phyloP scores from a whole-genome alignment of 2,888 invertebrate species.

The Cremastobaeus sp. region DNA sequence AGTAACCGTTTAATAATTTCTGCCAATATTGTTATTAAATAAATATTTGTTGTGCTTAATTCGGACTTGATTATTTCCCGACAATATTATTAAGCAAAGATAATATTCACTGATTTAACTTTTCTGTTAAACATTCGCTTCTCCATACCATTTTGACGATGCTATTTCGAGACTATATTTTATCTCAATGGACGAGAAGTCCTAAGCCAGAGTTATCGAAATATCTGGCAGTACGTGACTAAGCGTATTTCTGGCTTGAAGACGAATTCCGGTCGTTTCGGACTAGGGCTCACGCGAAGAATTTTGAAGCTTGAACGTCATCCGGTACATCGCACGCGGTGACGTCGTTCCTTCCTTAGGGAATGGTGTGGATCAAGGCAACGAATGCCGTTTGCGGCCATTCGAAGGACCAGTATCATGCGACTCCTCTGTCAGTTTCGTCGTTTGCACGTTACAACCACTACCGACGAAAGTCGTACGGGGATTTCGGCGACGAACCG shows the following conservation, averaged over 20 bases:
- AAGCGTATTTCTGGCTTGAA: constrained; percentile 22
- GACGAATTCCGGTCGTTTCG: constrained; percentile 35
- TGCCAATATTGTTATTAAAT: too few relatives aligned
- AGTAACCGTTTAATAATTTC: too few relatives aligned
- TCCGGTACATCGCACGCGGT: constrained; percentile 27
- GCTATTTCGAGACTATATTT: too few relatives aligned
- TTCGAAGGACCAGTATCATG: constrained; percentile 39
- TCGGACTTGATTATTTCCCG: too few relatives aligned
- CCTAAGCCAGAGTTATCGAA: constrained; percentile 24
- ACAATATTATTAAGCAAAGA: too few relatives aligned
- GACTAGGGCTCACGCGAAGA: constrained; percentile 18
- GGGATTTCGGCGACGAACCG: constrained; percentile 34
- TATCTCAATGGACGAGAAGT: too few relatives aligned
- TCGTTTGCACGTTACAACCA: constrained; percentile 33
- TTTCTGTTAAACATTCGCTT: too few relatives aligned
- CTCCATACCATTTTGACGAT: too few relatives aligned
- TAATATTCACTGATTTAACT: too few relatives aligned
- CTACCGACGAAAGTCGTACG: constrained; percentile 27
- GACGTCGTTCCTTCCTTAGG: constrained; percentile 34
- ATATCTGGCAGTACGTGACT: constrained; percentile 18
- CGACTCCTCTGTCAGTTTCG: constrained; percentile 32
- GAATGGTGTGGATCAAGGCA: constrained; percentile 40
- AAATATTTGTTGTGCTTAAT: too few relatives aligned
- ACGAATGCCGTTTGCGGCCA: constrained; percentile 35
- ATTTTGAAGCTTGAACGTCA: constrained; percentile 26